These are phyloP conservation scores for Luffia ferchaultella DNA, from an alignment of 2,888 invertebrate genomes.

Conservation along the genomic window DNA sequence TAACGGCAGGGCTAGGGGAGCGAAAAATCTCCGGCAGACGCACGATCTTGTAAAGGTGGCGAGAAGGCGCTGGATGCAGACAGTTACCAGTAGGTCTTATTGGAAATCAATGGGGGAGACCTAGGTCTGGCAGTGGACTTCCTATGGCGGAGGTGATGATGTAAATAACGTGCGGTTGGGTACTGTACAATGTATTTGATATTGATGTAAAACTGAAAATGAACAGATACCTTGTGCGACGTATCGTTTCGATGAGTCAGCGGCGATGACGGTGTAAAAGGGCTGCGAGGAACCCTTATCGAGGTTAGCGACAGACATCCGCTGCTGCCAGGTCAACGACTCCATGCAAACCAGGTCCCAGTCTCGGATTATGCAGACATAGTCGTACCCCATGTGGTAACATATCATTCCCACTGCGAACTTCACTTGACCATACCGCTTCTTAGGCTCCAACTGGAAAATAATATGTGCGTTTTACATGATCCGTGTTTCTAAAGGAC, in stretches of 20 bases:
- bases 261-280: constrained; percentile 73
- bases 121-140: too few relatives aligned
- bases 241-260: constrained; percentile 74
- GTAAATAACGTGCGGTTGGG: too few relatives aligned
- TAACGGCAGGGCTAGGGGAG: too few relatives aligned
- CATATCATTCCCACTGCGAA: constrained; percentile 78
- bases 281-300: constrained; percentile 66
- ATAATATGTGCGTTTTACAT: neutral
- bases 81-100: too few relatives aligned
- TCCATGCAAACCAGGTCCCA: constrained; percentile 71
- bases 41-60: too few relatives aligned
- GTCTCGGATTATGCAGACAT: constrained; percentile 73
- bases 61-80: too few relatives aligned
- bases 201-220: too few relatives aligned
- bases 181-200: too few relatives aligned
- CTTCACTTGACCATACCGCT: constrained; percentile 30
- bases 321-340: constrained; percentile 60
- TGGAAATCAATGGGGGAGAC: too few relatives aligned
- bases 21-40: too few relatives aligned
- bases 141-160: too few relatives aligned
- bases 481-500: too few relatives aligned
- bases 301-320: constrained; percentile 63
- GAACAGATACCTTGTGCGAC: constrained; percentile 71
- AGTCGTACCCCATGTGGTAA: constrained; percentile 68
- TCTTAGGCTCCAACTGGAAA: constrained; percentile 22